Base-by-base conservation (phyloP, 2,113 vertebrate species). In the Salvelinus namaycush region DNA sequence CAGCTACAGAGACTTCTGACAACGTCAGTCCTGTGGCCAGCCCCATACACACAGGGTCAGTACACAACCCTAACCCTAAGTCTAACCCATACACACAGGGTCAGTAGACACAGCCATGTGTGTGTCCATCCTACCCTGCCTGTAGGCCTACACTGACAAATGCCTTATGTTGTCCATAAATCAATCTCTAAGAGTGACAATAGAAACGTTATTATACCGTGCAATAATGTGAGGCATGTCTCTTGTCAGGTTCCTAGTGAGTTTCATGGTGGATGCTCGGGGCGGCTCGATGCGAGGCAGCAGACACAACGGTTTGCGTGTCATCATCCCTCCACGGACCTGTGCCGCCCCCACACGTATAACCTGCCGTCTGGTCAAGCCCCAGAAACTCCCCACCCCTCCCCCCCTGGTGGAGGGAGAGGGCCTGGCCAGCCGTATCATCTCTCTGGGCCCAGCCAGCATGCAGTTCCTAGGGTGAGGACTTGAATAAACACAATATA, bases 1-100 rank as follows among this genome's bases (percentile, higher is more conserved):
- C 97, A 0, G 97, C 97, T 8, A 99, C 97, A 0, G 97, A 99
- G 90, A 98, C 97, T 0, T 99, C 97, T 0, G 97, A 99, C 75
- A 99, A 98, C 75, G 97, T 99, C 94, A 99, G 97, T 92, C 97
- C 97, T 0, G 97, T 98, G 57, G 97, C 97, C 87, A 99, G 97
- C 86, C 97, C 97, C 0, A 96, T 99, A 75, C 97, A 99, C 92
- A 99, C 97, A 44, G 96, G 96, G 96, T 96, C 77, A 94, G 95
- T 86, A 74, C 84, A 84, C 18, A 18, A 39, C 34, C 34, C 34
- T 39, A 39, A 39, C 34, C 34, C 29, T 29, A 29, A 29, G 29
- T 29, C 34, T 39, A 39, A 34, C 31, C 31, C 34, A 39, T 39
- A 34, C 73, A n/a, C n/a, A n/a, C n/a, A n/a, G n/a, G n/a, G n/a